phyloP scores from a whole-genome alignment of 2,113 vertebrate genomes.

The Malurus cyaneus region DNA sequence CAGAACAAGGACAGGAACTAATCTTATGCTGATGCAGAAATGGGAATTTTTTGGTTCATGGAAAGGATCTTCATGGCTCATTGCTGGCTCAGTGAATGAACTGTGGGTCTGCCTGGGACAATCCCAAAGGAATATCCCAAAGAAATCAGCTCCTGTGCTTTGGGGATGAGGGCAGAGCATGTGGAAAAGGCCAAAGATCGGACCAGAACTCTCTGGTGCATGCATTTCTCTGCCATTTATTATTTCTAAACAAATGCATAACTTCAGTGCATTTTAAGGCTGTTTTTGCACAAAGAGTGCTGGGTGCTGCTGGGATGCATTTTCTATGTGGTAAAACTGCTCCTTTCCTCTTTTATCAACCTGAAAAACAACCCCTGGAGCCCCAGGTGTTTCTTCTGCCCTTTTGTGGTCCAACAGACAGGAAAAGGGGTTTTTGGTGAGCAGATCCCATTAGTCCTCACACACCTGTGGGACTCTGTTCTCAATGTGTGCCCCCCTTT shows the following conservation, averaged over 20 bases:
- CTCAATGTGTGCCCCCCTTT: background rate
- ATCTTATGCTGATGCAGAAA: background rate
- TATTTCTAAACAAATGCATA: background rate
- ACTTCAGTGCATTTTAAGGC: background rate
- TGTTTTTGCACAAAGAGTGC: background rate
- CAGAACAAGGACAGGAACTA: background rate
- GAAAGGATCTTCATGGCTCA: background rate
- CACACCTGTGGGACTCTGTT: background rate
- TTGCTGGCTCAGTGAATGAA: background rate
- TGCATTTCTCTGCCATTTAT: background rate
- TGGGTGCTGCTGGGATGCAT: background rate
- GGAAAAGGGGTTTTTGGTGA: background rate
- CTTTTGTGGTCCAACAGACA: conserved; percentile 59
- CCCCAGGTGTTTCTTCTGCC: conserved; percentile 28
- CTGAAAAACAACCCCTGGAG: background rate
- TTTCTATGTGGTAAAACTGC: background rate
- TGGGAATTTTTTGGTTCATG: background rate
- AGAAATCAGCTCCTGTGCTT: background rate
- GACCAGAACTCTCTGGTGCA: background rate
- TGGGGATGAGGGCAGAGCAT: background rate
- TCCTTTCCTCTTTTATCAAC: background rate
- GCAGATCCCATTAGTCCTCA: background rate
- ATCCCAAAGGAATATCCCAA: background rate
- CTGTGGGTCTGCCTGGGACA: background rate
- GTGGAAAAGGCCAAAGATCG: background rate